Percentiles rank a stretch among this genome's conserved stretches.
Evolutionary conservation across 2,113 vertebrate genomes (phyloP).

Genomic region (Eonycteris spelaea): DNA sequence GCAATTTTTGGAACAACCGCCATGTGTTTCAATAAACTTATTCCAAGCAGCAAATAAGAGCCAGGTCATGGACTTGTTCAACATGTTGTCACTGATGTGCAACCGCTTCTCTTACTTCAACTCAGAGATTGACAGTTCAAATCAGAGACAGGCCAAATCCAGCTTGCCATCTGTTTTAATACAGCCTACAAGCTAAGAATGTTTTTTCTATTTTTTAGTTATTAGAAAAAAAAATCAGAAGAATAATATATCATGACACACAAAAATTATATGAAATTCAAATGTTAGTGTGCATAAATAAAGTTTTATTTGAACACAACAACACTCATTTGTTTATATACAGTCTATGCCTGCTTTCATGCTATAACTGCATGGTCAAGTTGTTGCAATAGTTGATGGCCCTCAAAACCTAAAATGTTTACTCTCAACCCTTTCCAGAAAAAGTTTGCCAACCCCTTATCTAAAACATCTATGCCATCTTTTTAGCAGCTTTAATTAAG

Average conservation of each 20-base stretch:
- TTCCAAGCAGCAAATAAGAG: background rate
- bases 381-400: background rate
- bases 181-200: background rate
- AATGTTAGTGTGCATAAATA: background rate
- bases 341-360: background rate
- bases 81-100: background rate
- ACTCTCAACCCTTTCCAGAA: background rate
- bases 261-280: slow-evolving; percentile 5
- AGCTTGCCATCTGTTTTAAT: background rate
- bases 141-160: background rate
- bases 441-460: background rate
- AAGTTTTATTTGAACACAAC: background rate
- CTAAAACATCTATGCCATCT: background rate
- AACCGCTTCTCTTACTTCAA: background rate
- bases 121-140: background rate
- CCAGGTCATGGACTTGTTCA: background rate
- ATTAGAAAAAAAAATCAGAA: background rate
- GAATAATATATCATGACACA: background rate
- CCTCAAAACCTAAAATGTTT: background rate
- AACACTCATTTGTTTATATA: background rate
- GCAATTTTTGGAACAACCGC: background rate
- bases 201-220: slow-evolving; percentile 13
- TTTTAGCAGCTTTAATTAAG: background rate
- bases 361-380: background rate
- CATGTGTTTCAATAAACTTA: background rate